phyloP scores from a whole-genome alignment of 1,140 invertebrate species.

The Zeugodacus cucurbitae region DNA sequence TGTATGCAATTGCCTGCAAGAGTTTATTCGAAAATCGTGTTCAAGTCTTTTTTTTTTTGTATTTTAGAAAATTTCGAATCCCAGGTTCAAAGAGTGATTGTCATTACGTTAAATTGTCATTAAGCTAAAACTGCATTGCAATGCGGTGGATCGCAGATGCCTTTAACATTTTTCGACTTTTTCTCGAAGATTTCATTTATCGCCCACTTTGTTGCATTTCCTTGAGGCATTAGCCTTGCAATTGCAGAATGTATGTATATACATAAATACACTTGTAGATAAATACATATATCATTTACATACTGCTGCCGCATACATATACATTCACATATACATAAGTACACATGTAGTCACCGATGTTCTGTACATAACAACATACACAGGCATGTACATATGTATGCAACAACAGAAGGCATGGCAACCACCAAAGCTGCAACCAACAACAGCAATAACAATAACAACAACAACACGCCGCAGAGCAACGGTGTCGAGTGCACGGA shows the following conservation, averaged over 20 bases:
- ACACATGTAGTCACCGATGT: neutral
- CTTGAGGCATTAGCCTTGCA: neutral
- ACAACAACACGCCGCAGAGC: neutral
- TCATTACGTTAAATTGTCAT: no score
- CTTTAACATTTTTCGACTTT: no score
- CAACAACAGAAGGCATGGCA: neutral
- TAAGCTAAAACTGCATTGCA: no score
- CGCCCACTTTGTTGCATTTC: neutral
- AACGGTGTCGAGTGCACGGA: slow-evolving; percentile 17
- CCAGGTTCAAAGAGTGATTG: no score
- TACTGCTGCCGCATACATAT: neutral
- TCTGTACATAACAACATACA: neutral
- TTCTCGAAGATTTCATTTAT: neutral
- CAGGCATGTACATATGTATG: neutral
- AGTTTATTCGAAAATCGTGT: no score
- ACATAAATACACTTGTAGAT: neutral
- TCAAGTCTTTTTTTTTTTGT: no score
- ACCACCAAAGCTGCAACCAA: neutral
- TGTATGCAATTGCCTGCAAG: no score
- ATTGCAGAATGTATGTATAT: neutral
- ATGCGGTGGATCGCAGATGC: no score
- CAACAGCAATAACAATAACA: neutral
- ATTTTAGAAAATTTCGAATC: no score
- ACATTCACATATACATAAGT: neutral
- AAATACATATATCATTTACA: neutral